Evolutionary conservation across 2,888 invertebrate species (phyloP), one percentile per base, ranked within the genome.

Genomic region (Mystacides longicornis): DNA sequence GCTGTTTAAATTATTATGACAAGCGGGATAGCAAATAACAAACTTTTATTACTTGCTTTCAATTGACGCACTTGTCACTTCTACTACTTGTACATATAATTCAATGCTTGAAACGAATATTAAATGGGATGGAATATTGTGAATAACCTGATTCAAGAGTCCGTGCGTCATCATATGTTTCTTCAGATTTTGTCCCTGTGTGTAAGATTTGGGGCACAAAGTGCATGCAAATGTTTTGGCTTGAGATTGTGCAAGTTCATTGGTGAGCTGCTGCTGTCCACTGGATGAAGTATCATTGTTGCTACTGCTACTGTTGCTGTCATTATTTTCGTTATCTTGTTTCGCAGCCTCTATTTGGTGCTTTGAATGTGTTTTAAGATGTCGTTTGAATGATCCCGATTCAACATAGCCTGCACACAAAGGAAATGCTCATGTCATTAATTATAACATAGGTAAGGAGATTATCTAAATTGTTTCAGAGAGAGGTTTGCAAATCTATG

Each of bases 141-240:
- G 43, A 49, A 18, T 52, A 33, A 58, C 60, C 18, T 54, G 27
- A 49, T 57, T 60, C 21, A 58, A 55, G 64, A 71, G 70, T 19
- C 72, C 65, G 55, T 77, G 77, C 1, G 71, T 68, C 42, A 70
- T 59, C 72, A 77, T 73, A 58, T 77, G 77, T 59, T 77, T 77
- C 69, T 73, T 76, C 55, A 77, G 63, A 53, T 73, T 76, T 62
- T 76, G 77, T 51, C 76, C 65, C 56, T 77, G 74, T 70, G 74
- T 73, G 62, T 77, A 77, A 0, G 75, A 74, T 63, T 77, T 77
- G 43, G 72, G 71, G 60, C 77, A 77, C 3, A 74, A 54, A 0
- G 72, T 71, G 56, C 77, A 77, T 58, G 75, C 74, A 65, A 72
- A 77, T 14, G 70, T 67, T 63, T 69, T 71, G 22, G 54, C 48